Base-by-base conservation (phyloP, 2,888 invertebrate species). In the Watsonalla cultraria region DNA sequence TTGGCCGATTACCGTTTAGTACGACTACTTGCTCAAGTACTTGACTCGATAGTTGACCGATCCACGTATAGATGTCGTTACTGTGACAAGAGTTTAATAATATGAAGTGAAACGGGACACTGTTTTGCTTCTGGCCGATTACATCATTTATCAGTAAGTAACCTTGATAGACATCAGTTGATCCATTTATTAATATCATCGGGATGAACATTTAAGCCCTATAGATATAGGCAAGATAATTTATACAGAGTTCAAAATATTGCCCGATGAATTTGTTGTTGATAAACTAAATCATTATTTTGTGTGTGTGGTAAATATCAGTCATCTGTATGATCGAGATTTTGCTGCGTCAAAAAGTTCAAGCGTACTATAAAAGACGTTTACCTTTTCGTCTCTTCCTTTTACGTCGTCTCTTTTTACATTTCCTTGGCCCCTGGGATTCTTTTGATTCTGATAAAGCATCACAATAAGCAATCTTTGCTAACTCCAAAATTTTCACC, bases 401-500 rank as follows among this genome's bases (percentile, higher is more conserved):
- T 61, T 70, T 82, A 39, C 68, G 65, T 15, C 37, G 52, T 56
- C 56, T 69, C 56, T 65, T 69, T 51, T 58, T 61, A 13, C 53
- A 61, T 54, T 56, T 62, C 52, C 61, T 57, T 51, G 13, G 53
- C 57, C 62, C 45, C 46, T 53, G n/a, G 33, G 55, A 13, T 51
- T 56, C 0, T 54, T 46, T 57, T 57, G 58, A 53, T 53, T 66
- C 62, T 9, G 52, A 46, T 55, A 64, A 62, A 49, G 63, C 55
- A 52, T 47, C 57, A 45, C 54, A 56, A 58, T 70, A 69, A 13
- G 54, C 66, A 73, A 60, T 72, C 65, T 64, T 78, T 49, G 74
- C 68, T 47, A 82, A 60, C 58, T 85, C 78, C 57, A 85, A 72
- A 56, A 89, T 64, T 72, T 81, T 82, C 5, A 78, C 74, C 56